Evolutionary conservation across 2,113 vertebrate species (phyloP), one percentile per base, ranked within the genome.

Genomic region (Rhagologus leucostigma): DNA sequence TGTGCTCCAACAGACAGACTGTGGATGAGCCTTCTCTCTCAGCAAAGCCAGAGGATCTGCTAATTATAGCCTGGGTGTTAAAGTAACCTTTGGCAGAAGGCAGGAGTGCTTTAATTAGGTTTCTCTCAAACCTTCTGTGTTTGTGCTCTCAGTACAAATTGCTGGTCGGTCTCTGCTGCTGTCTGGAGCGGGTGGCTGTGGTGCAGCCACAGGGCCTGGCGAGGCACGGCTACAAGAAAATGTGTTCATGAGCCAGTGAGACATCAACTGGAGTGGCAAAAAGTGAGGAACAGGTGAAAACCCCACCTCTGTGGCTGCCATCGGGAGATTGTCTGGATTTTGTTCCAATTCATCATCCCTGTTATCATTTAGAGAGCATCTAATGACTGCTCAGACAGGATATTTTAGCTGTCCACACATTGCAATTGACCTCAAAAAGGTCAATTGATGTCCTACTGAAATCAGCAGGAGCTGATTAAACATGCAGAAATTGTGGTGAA

Each of bases 371-470:
- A 62, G 90, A 71, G 64, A 60, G 49, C 44, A 42, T 37, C 44
- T 90, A 82, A 87, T 87, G 57, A 32, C 64, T 69, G 53, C 75
- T 67, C 68, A 56, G 89, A 71, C 26, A 86, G 60, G 73, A 55
- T 87, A 41, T 95, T 97, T 97, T 78, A 92, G 80, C 86, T 78
- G 84, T 90, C 86, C 76, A 59, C 64, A 52, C 89, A n/a, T 52
- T 92, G 68, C 76, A 90, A 63, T 84, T 92, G 91, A 86, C 94
- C 83, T 90, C 55, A 19, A 27, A 93, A 84, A 95, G 94, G 96
- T 86, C 95, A 92, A 92, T n/a, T 93, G 93, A 86, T 84, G 89
- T 82, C 68, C 74, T 44, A 75, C 47, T 68, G 68, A 93, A 91
- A 90, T 75, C 91, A 87, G 57, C 47, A 57, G 86, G 76, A 96